Evolutionary conservation across 2,888 invertebrate genomes (phyloP), one percentile per base, ranked within the genome.

Genomic region (Leptopilina syphax): DNA sequence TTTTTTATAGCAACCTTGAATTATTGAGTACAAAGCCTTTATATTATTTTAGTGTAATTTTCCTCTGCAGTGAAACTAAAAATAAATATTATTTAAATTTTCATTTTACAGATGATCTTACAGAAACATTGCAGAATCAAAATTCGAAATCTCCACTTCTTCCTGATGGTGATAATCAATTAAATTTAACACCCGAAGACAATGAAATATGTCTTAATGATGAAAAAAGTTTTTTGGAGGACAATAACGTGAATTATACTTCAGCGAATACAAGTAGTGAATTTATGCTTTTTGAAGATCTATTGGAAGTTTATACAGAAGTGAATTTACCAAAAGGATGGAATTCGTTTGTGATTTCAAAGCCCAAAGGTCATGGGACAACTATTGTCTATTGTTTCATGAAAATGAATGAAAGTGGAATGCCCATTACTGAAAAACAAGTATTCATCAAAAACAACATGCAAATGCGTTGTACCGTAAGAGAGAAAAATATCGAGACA

Each of bases 351-450:
- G 89, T 91, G 4, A 88, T 89, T 18, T 89, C 90, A 0, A 90
- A 89, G 79, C 88, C 90, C 0, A 90, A 89, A 79, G 90, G 89
- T 8, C 87, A 85, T 50, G 84, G 83, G 34, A 91, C 89, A 4
- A 91, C 90, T 47, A 85, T 91, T 47, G 87, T 90, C 4, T 91
- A 90, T 80, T 84, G 88, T n/a, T 88, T 80, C 57, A 90, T 89
- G 87, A 87, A 84, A 41, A 87, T 88, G 82, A 86, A 88, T 10
- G 88, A 86, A 65, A 85, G 80, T 76, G 89, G 89, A 8, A 86
- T 91, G 80, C 91, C 91, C n/a, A 89, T 87, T 63, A 80, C 87
- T 4, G 89, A 91, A 65, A 91, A 90, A 80, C 90, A 91, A 83
- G 89, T 91, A 5, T 91, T 89, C 83, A 76, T 91, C 18, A 90